These are phyloP conservation scores for Bufotes viridis DNA, from an alignment of 2,797 vertebrate genomes.

Conservation along the genomic window DNA sequence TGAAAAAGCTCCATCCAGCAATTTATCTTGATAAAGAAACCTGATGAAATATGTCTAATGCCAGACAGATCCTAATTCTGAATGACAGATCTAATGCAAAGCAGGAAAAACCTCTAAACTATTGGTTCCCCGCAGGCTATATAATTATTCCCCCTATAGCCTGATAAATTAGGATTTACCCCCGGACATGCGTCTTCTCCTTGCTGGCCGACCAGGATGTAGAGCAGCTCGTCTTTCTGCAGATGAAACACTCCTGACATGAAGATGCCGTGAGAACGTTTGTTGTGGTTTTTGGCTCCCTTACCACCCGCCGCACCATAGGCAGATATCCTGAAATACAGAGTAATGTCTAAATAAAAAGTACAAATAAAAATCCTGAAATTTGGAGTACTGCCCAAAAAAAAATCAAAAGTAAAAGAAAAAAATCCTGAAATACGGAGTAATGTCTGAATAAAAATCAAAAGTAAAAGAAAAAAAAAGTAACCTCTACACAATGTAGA, in stretches of 20 bases:
- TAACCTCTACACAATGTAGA: too few species aligned
- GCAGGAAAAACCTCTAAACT: neutral
- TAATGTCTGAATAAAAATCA: too few species aligned
- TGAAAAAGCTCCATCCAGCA: too few species aligned
- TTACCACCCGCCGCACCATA: conserved; percentile 89
- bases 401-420: too few species aligned
- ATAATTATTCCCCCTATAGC: neutral
- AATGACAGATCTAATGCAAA: neutral
- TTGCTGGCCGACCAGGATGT: conserved; percentile 89
- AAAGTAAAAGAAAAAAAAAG: too few species aligned
- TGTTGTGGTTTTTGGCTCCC: conserved; percentile 89
- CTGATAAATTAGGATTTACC: conserved; percentile 67
- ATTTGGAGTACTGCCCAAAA: too few species aligned
- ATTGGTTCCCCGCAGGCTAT: neutral
- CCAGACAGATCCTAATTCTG: neutral
- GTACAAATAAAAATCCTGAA: too few species aligned
- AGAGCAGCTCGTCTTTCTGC: conserved; percentile 83
- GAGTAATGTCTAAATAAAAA: neutral
- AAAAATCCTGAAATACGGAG: conserved; percentile 76
- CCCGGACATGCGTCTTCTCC: conserved; percentile 90
- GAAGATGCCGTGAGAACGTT: conserved; percentile 86
- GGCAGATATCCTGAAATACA: conserved; percentile 84
- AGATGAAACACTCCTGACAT: conserved; percentile 87
- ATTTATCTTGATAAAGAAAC: neutral
- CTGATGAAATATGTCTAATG: neutral